A percentile compares a stretch with the other conserved stretches of the same genome.
These are phyloP conservation scores for Thymallus thymallus DNA, from an alignment of 2,113 vertebrate genomes.

Conservation along the genomic window DNA sequence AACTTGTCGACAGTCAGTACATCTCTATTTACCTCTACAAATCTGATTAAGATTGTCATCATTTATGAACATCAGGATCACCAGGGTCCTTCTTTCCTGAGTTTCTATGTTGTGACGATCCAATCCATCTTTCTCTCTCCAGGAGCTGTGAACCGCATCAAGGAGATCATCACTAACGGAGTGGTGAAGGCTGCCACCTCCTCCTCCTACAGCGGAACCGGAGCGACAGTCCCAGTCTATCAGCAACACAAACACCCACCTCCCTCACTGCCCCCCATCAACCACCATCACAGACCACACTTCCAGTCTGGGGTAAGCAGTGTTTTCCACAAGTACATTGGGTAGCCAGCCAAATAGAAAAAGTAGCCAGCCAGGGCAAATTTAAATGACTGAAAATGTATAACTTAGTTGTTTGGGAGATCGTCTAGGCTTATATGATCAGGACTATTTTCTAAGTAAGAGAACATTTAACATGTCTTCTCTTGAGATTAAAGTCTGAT, in stretches of 20 bases:
- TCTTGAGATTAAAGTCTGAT: no score
- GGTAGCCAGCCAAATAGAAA: no score
- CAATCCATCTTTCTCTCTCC: not conserved
- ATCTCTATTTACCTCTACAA: not conserved
- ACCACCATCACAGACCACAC: conserved; percentile 83
- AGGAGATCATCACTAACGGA: conserved; percentile 96
- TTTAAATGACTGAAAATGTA: no score
- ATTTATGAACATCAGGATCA: not conserved
- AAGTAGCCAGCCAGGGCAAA: no score
- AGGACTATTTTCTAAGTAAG: no score
- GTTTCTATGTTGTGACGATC: not conserved
- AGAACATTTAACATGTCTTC: no score
- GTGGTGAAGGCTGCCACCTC: conserved; percentile 91
- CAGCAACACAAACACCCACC: conserved; percentile 84
- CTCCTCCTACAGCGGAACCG: conserved; percentile 72
- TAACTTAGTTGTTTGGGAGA: no score
- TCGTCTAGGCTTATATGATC: no score
- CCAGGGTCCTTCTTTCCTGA: not conserved
- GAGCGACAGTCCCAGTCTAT: conserved; percentile 88
- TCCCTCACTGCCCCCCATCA: conserved; percentile 76
- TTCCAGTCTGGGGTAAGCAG: conserved; percentile 88
- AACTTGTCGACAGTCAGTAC: conserved; percentile 93
- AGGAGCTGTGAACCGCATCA: conserved; percentile 96
- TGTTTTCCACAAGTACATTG: no score
- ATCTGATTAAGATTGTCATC: no score